Evolutionary conservation across 2,888 invertebrate species (phyloP), one percentile per base, ranked within the genome.

Genomic region (Orgyia antiqua): DNA sequence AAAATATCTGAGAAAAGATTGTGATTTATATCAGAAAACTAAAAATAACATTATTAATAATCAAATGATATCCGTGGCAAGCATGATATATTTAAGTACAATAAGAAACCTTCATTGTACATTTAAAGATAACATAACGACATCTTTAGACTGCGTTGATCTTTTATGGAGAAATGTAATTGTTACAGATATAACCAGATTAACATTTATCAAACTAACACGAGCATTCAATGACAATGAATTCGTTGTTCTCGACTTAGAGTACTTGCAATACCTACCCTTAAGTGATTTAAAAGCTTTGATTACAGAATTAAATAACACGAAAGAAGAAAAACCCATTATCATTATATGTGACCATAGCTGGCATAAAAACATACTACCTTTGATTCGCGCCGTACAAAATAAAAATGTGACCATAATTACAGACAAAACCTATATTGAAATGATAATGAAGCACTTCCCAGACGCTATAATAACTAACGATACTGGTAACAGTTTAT

Each of bases 1-100:
- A n/a, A 13, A 12, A 4, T 24, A 24, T 13, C 9, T 24, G 5
- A 24, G 2, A 12, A 24, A 24, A 8, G 7, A 5, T 12, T 13
- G 24, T 13, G 19, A 29, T 13, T 19, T 32, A 0, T 45, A 36
- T 10, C 19, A 39, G 23, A 13, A 39, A 3, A 27, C 36, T 5
- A 7, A 29, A 7, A 9, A 21, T 5, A 4, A 12, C 5, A 34
- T 43, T 17, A 21, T 43, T 0, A 18, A 31, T 3, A 29, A 39
- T 10, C 27, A 30, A 7, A 8, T 38, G 4, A 11, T 35, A 24
- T 18, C 13, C 20, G 26, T 12, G 1, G 4, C 20, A 19, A 10
- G 20, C 5, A 21, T 19, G 13, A 18, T 26, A 7, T 11, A 21
- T n/a, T 26, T 20, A n/a, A 13, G 7, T 3, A 8, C 13, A 13